Conservation (phyloP, 1,140 invertebrate species). For the Berghia stephanieae region DNA sequence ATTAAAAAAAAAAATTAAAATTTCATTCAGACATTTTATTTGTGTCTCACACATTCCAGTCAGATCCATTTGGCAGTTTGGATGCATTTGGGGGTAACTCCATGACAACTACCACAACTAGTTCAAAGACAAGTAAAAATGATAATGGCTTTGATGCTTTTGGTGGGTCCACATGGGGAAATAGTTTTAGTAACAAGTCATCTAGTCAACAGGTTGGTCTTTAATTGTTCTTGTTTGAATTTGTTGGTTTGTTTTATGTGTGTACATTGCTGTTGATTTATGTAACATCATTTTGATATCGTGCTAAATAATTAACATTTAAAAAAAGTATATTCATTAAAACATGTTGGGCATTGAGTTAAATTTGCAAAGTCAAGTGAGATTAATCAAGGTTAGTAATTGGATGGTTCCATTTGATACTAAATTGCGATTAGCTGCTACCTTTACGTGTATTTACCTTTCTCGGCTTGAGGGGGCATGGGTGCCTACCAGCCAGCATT, state of each 20-base stretch:
- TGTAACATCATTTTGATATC: neutral
- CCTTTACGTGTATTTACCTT: too few species aligned
- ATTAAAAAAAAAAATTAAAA: neutral
- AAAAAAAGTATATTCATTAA: too few species aligned
- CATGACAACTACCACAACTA: conserved; percentile 42
- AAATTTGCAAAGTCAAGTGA: too few species aligned
- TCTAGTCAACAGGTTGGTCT: conserved; percentile 18
- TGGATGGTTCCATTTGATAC: too few species aligned
- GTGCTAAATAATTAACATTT: neutral
- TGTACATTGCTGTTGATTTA: neutral
- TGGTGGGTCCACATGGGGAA: conserved; percentile 9
- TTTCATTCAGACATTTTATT: neutral
- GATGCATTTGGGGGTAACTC: conserved; percentile 4
- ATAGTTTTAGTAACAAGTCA: neutral
- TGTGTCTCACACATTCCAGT: conserved; percentile 11
- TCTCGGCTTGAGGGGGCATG: too few species aligned
- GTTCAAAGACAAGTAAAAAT: conserved; percentile 32
- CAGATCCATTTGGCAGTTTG: conserved; percentile 12
- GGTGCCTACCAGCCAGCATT: too few species aligned
- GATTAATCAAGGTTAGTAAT: too few species aligned
- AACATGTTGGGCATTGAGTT: too few species aligned
- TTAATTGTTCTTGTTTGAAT: neutral
- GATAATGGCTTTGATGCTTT: conserved; percentile 26
- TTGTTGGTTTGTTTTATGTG: neutral
- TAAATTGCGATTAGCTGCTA: too few species aligned